A percentile compares a stretch with the other conserved stretches of the same genome.
Evolutionary conservation across 2,113 vertebrate species (phyloP).

Genomic region (Pseudopipra pipra): DNA sequence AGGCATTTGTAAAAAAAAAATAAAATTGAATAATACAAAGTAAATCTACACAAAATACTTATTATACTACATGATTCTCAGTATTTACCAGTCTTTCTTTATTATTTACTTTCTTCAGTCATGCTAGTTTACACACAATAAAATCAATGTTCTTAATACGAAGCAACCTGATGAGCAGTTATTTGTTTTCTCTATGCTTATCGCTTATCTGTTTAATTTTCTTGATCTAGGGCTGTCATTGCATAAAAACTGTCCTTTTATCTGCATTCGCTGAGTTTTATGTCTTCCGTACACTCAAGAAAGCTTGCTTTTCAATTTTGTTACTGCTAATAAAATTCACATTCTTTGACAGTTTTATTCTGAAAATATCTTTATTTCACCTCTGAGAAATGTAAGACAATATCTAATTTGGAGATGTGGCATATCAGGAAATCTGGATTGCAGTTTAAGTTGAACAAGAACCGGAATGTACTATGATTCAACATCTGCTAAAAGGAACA

Average conservation of each 20-base stretch:
- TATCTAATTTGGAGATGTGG: not conserved
- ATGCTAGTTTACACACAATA: not conserved
- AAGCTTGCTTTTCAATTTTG: not conserved
- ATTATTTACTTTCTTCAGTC: not conserved
- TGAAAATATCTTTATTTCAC: slow-evolving; percentile 3
- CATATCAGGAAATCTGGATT: not conserved
- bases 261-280: not conserved
- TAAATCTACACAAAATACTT: not conserved
- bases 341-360: slow-evolving; percentile 11
- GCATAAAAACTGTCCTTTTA: not conserved
- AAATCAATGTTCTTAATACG: slow-evolving; percentile 4
- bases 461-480: not conserved
- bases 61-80: not conserved
- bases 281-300: not conserved
- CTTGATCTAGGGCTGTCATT: not conserved
- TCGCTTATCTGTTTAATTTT: not conserved
- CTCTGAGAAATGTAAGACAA: not conserved
- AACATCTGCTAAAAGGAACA: not conserved
- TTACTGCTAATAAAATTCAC: not conserved
- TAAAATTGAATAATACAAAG: not conserved
- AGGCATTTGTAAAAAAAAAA: not conserved
- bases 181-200: not conserved
- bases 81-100: not conserved
- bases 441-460: not conserved
- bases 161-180: not conserved